Evolutionary conservation across 2,113 vertebrate species (phyloP).

Genomic region (Gasterosteus nipponicus): DNA sequence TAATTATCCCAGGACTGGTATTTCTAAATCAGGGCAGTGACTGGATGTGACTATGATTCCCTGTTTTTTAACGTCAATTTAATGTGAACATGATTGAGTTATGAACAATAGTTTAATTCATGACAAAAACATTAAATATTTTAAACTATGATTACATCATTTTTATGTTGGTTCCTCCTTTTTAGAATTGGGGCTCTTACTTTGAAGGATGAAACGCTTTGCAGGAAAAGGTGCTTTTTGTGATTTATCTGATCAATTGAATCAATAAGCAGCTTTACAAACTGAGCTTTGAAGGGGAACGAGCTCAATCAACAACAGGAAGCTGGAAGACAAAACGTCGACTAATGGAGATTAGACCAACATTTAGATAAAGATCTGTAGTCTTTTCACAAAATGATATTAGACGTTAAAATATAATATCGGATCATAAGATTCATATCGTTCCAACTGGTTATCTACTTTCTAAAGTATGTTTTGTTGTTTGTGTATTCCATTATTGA

Average conservation of each 20-base stretch:
- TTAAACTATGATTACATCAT: not conserved
- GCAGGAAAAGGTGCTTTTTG: not conserved
- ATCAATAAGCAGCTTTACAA: slow-evolving; percentile 11
- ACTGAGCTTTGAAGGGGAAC: not conserved
- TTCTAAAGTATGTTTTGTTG: too few relatives aligned
- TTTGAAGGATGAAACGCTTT: not conserved
- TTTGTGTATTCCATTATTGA: too few relatives aligned
- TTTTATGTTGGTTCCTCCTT: not conserved
- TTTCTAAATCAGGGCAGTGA: not conserved
- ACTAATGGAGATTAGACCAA: too few relatives aligned
- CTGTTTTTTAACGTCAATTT: not conserved
- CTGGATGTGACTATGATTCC: not conserved
- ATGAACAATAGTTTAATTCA: not conserved
- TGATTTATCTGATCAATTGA: not conserved
- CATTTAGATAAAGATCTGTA: too few relatives aligned
- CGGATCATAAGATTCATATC: too few relatives aligned
- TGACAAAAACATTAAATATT: not conserved
- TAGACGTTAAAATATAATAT: too few relatives aligned
- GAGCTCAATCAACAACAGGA: too few relatives aligned
- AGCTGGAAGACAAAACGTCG: too few relatives aligned
- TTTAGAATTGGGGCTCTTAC: not conserved
- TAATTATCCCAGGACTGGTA: not conserved
- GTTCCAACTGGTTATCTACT: too few relatives aligned
- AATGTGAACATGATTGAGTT: not conserved
- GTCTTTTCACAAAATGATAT: too few relatives aligned